Percentiles rank a stretch among this genome's conserved stretches.
phyloP scores from a whole-genome alignment of 2,797 vertebrate genomes.

The Fistularia commersonii region DNA sequence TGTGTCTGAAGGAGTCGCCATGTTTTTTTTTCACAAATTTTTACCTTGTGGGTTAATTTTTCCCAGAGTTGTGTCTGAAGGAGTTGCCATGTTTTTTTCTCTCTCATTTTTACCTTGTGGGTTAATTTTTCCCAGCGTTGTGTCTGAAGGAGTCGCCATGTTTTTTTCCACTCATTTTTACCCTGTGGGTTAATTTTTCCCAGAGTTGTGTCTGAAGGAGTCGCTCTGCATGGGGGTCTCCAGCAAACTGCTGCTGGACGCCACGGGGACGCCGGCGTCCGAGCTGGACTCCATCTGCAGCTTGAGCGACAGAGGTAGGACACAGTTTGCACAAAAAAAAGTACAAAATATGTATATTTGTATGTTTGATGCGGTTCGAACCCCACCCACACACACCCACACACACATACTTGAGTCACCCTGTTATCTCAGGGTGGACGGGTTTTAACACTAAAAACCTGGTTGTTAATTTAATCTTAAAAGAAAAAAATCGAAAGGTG shows the following conservation, averaged over 20 bases:
- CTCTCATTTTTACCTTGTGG: background rate
- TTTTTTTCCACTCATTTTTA: background rate
- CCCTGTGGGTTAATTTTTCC: background rate
- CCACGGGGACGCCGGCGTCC: slow-evolving; percentile 66
- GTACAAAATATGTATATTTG: too few species aligned
- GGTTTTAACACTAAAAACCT: too few species aligned
- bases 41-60: background rate
- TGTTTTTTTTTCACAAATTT: background rate
- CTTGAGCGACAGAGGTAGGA: slow-evolving; percentile 83
- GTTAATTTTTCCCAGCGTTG: slow-evolving; percentile 69
- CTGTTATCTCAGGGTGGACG: too few species aligned
- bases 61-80: slow-evolving; percentile 82
- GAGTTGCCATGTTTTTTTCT: slow-evolving; percentile 75
- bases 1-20: slow-evolving; percentile 85
- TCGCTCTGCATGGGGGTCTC: slow-evolving; percentile 86
- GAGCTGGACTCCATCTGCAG: slow-evolving; percentile 80
- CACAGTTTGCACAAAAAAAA: too few species aligned
- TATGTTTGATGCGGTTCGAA: too few species aligned
- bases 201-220: slow-evolving; percentile 87
- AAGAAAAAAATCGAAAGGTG: background rate
- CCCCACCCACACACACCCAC: too few species aligned
- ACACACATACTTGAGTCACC: too few species aligned
- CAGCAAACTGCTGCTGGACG: slow-evolving; percentile 85
- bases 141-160: slow-evolving; percentile 85
- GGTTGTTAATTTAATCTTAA: too few species aligned